A percentile compares a stretch with the other conserved stretches of the same genome.
Evolutionary conservation across 2,113 vertebrate genomes (phyloP).

Genomic region (Gasterosteus aculeatus): DNA sequence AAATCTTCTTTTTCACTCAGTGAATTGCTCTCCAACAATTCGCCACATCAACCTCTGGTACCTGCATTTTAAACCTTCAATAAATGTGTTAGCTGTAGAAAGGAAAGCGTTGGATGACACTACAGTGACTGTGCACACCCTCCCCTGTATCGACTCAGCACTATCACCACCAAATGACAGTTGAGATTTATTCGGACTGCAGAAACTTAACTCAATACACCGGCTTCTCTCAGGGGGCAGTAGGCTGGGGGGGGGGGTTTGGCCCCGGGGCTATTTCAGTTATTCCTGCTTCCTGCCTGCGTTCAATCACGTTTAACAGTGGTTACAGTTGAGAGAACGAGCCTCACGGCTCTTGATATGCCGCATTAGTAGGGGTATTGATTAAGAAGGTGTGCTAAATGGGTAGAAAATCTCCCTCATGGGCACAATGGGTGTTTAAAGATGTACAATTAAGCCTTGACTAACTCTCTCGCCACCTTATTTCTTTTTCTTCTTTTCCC

Average conservation of each 20-base stretch:
- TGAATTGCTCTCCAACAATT: neutral
- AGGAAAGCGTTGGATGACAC: constrained; percentile 27
- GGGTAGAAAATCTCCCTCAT: constrained; percentile 14
- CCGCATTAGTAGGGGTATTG: constrained; percentile 37
- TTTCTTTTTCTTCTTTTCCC: neutral
- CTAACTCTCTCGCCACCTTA: constrained; percentile 5
- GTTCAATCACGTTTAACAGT: constrained; percentile 48
- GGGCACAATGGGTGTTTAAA: constrained; percentile 31
- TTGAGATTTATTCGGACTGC: constrained; percentile 49
- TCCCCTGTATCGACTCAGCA: constrained; percentile 19
- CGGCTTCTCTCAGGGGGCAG: constrained; percentile 32
- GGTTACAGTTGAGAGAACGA: constrained; percentile 32
- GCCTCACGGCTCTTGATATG: constrained; percentile 13
- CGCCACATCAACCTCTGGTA: neutral
- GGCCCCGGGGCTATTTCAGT: constrained; percentile 17
- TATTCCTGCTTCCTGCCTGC: constrained; percentile 30
- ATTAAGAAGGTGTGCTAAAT: constrained; percentile 35
- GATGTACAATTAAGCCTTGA: constrained; percentile 16
- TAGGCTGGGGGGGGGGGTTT: constrained; percentile 19
- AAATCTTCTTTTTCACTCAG: neutral
- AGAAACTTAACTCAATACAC: constrained; percentile 23
- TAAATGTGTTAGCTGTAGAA: neutral
- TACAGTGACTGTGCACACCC: neutral
- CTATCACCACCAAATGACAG: constrained; percentile 37
- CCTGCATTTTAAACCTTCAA: neutral